Conservation (phyloP, 2,797 vertebrate species). For the Cuniculus paca region DNA sequence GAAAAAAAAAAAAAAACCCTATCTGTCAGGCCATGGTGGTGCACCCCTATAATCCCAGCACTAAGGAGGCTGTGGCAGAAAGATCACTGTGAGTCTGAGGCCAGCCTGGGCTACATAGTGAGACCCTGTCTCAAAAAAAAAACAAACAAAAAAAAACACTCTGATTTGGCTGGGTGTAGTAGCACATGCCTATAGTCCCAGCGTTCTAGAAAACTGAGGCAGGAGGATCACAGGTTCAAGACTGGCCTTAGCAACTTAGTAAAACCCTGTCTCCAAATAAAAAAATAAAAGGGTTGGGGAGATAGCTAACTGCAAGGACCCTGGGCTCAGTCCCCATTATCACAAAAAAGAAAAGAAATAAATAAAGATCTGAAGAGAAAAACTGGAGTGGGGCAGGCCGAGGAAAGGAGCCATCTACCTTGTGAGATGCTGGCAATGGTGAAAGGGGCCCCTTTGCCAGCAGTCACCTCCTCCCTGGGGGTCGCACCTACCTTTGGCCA, state of each 20-base stretch:
- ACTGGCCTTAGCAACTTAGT: background rate
- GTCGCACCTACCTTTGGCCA: background rate
- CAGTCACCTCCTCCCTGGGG: background rate
- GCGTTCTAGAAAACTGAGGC: background rate
- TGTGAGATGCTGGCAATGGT: rapidly evolving
- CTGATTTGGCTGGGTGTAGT: background rate
- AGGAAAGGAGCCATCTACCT: background rate
- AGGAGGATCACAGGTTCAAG: background rate
- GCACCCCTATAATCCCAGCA: too few relatives aligned
- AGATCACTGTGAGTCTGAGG: background rate
- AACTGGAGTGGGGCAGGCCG: too few relatives aligned
- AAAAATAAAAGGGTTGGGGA: background rate
- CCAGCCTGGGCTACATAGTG: background rate
- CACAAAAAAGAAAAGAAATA: background rate
- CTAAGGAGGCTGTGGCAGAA: background rate
- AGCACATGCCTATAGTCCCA: background rate
- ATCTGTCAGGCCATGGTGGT: too few relatives aligned
- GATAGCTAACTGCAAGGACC: background rate
- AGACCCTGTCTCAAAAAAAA: background rate
- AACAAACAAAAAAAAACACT: background rate
- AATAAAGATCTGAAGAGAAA: background rate
- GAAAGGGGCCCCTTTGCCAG: background rate
- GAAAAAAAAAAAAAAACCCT: too few relatives aligned
- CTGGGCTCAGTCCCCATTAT: background rate
- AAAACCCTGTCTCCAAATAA: background rate